Conservation (phyloP, 1,140 invertebrate species). For the Drosophila virilis region DNA sequence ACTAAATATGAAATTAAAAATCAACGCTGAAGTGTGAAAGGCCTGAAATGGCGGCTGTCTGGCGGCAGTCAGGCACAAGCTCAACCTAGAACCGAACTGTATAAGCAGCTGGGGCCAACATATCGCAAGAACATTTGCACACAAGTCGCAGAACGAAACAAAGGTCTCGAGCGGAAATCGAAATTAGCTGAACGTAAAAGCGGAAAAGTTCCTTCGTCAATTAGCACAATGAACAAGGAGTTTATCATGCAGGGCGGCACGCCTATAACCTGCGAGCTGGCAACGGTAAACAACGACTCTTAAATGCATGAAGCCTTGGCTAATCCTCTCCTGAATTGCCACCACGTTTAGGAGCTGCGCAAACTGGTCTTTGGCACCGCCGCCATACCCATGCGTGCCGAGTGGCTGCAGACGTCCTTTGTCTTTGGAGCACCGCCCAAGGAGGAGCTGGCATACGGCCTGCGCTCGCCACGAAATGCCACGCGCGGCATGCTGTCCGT, state of each 20-base stretch:
- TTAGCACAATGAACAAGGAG: conserved; percentile 71
- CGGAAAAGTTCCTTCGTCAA: conserved; percentile 5
- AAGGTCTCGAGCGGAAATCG: conserved; percentile 72
- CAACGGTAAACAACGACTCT: conserved; percentile 85
- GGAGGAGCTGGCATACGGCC: conserved; percentile 86
- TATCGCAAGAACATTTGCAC: conserved; percentile 64
- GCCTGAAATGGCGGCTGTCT: conserved; percentile 59
- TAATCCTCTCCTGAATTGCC: background rate
- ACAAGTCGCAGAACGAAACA: conserved; percentile 68
- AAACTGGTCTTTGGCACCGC: conserved; percentile 86
- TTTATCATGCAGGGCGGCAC: conserved; percentile 85
- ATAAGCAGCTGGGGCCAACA: conserved; percentile 40
- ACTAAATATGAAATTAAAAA: conserved; percentile 83
- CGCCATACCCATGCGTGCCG: conserved; percentile 86
- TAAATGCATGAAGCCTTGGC: background rate
- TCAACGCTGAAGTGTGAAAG: conserved; percentile 80
- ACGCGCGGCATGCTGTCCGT: conserved; percentile 87
- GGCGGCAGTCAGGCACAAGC: conserved; percentile 48
- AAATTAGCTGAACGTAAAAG: conserved; percentile 45
- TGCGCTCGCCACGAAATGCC: conserved; percentile 86
- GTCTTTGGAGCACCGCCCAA: conserved; percentile 85
- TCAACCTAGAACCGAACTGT: conserved; percentile 18
- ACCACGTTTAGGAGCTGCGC: conserved; percentile 84
- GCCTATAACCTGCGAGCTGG: conserved; percentile 88
- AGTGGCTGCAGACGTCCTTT: conserved; percentile 87